Evolutionary conservation across 2,113 vertebrate genomes (phyloP).

Genomic region (Noturus placidus): DNA sequence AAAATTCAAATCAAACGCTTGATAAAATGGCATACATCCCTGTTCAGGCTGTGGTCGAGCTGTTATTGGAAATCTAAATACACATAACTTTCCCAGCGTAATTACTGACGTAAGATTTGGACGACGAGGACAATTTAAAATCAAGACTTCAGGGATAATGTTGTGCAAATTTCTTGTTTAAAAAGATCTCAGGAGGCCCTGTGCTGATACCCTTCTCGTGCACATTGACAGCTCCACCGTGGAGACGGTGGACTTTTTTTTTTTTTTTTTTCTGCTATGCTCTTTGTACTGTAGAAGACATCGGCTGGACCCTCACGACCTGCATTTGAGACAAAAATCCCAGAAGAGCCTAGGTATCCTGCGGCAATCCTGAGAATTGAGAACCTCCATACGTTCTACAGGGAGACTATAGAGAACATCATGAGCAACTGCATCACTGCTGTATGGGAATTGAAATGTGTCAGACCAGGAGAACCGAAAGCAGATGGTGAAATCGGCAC

Average conservation of each 20-base stretch:
- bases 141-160: too few relatives aligned
- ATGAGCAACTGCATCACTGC: not conserved
- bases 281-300: not conserved
- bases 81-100: not conserved
- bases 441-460: not conserved
- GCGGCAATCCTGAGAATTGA: not conserved
- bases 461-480: not conserved
- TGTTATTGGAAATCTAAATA: not conserved
- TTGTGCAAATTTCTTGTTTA: not conserved
- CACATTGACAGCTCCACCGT: not conserved
- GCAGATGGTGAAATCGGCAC: not conserved
- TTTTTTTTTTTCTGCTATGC: not conserved
- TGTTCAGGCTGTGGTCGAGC: too few relatives aligned
- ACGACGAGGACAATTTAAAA: not conserved
- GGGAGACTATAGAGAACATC: not conserved
- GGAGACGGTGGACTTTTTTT: not conserved
- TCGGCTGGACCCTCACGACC: not conserved
- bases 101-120: not conserved
- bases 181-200: not conserved
- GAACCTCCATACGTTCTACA: not conserved
- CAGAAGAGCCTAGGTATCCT: not conserved
- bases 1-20: too few relatives aligned
- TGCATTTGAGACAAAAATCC: not conserved
- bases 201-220: not conserved
- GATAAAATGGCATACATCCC: too few relatives aligned